Percentiles rank a stretch among this genome's conserved stretches.
These are phyloP conservation scores for Merluccius polli DNA, from an alignment of 2,797 vertebrate genomes.

Conservation along the genomic window DNA sequence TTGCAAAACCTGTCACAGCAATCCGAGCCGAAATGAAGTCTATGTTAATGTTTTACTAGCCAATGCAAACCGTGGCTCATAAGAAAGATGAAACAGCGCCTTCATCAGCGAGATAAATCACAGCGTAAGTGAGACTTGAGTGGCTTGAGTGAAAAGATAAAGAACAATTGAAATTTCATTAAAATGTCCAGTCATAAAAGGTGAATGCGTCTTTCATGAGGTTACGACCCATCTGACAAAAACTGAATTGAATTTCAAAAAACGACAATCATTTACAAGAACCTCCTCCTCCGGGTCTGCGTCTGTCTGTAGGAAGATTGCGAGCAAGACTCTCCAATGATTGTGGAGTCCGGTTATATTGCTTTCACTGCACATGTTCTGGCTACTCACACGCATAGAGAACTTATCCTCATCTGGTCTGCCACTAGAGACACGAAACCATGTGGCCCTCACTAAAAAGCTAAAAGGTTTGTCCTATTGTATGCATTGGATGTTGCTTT, in stretches of 20 bases:
- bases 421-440: too few species aligned
- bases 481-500: not conserved
- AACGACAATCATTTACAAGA: not conserved
- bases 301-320: not conserved
- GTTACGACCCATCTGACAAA: not conserved
- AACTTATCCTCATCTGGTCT: not conserved
- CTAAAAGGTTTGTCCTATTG: not conserved
- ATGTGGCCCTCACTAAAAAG: not conserved
- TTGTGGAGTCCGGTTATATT: not conserved
- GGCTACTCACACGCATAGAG: not conserved
- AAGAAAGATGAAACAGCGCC: not conserved
- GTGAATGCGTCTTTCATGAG: not conserved
- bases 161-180: not conserved
- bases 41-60: not conserved
- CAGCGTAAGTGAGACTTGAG: not conserved
- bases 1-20: not conserved
- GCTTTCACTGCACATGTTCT: not conserved
- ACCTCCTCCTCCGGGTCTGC: not conserved
- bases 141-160: not conserved
- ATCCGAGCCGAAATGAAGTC: not conserved
- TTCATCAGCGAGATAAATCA: not conserved
- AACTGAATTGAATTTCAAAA: not conserved
- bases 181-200: not conserved
- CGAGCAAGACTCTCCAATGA: not conserved
- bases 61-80: not conserved